These are phyloP conservation scores for Eilema depressum DNA, from an alignment of 2,888 invertebrate species.

Conservation along the genomic window DNA sequence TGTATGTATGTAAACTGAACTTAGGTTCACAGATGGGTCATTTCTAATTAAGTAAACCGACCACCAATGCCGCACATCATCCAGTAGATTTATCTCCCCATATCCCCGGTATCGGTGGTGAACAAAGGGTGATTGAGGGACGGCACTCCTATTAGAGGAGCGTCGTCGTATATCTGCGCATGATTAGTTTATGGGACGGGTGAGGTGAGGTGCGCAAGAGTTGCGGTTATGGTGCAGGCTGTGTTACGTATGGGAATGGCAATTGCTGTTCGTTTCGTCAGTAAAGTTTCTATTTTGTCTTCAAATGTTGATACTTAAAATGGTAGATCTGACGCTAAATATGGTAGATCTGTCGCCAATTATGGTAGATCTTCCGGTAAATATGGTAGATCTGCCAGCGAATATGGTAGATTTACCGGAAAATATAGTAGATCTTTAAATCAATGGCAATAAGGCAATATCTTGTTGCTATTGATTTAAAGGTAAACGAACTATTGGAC, in stretches of 20 bases:
- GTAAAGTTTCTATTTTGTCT: no score
- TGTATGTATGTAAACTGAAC: no score
- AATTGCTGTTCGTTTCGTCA: background rate
- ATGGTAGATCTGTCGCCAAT: no score
- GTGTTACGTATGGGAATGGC: conserved; percentile 19
- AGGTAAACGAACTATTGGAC: no score
- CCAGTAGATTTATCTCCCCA: conserved; percentile 5
- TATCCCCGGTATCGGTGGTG: conserved; percentile 7
- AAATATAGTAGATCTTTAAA: no score
- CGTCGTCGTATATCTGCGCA: conserved; percentile 65
- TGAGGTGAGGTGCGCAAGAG: conserved; percentile 47
- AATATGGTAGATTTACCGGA: no score
- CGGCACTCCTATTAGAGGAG: conserved; percentile 55
- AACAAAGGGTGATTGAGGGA: conserved; percentile 66
- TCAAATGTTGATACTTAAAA: no score
- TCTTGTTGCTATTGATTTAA: no score
- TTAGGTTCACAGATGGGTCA: background rate
- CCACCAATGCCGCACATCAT: background rate
- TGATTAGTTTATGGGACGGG: conserved; percentile 75
- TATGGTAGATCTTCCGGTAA: no score
- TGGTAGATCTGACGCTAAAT: no score
- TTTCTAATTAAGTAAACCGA: conserved; percentile 3
- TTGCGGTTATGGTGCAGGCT: conserved; percentile 36
- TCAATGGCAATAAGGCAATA: no score
- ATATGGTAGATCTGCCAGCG: no score